phyloP scores from a whole-genome alignment of 1,140 invertebrate species.

The Brachionus plicatilis region DNA sequence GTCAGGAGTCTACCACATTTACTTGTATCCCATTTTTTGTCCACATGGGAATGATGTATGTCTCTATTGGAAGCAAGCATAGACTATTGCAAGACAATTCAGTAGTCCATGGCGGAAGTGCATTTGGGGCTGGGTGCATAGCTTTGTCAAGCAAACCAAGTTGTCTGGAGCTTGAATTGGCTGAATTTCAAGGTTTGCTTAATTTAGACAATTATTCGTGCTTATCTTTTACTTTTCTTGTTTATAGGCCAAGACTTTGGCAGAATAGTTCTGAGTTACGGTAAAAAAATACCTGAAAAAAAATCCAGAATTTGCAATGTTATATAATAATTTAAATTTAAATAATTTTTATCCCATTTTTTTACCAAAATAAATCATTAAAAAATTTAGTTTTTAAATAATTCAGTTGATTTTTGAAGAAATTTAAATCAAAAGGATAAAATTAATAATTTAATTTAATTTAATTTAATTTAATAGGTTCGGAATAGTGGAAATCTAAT shows the following conservation, averaged over 20 bases:
- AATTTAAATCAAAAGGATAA: too few species aligned
- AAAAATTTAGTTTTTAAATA: too few species aligned
- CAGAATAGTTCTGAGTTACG: neutral
- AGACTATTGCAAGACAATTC: neutral
- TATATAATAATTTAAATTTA: neutral
- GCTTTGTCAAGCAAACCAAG: neutral
- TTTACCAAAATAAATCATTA: too few species aligned
- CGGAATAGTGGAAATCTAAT: too few species aligned
- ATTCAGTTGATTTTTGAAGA: too few species aligned
- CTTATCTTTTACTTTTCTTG: neutral
- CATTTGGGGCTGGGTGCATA: conserved; percentile 19
- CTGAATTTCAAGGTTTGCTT: neutral
- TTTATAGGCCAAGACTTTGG: neutral
- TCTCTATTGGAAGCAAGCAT: conserved; percentile 18
- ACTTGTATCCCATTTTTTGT: conserved; percentile 26
- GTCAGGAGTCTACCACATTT: conserved; percentile 30
- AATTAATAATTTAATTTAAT: too few species aligned
- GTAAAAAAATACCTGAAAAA: neutral
- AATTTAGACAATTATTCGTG: neutral
- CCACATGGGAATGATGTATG: conserved; percentile 31
- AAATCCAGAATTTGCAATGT: neutral
- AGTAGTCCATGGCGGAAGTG: conserved; percentile 7
- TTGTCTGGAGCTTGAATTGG: neutral
- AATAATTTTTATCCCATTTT: too few species aligned
- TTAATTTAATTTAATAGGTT: too few species aligned